Conservation (phyloP, 2,113 vertebrate genomes). For the Junco hyemalis region DNA sequence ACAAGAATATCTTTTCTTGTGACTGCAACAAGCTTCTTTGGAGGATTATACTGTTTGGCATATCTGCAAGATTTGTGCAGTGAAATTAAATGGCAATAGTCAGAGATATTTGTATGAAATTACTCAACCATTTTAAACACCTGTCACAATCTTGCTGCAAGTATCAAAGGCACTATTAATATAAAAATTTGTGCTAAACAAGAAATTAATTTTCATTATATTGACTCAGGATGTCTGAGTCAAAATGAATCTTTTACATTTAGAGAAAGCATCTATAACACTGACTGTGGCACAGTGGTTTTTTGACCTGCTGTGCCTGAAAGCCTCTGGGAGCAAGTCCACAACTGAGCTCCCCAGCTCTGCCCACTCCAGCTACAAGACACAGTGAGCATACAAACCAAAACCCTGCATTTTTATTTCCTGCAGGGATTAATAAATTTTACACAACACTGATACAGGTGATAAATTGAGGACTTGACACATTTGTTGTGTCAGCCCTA, state of each 20-base stretch:
- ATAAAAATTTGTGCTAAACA: not conserved
- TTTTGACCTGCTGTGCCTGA: not conserved
- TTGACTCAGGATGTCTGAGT: not conserved
- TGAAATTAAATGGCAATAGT: not conserved
- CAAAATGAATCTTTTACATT: not conserved
- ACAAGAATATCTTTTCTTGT: not conserved
- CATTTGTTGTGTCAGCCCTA: not conserved
- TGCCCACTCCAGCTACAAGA: not conserved
- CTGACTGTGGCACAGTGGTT: not conserved
- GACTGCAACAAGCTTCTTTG: not conserved
- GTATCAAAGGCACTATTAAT: not conserved
- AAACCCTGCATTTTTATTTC: not conserved
- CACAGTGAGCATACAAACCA: not conserved
- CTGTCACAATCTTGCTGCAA: not conserved
- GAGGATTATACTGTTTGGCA: not conserved
- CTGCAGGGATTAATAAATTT: not conserved
- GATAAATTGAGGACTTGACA: not conserved
- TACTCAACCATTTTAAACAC: not conserved
- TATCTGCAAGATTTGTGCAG: not conserved
- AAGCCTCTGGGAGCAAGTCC: not conserved
- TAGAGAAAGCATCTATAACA: not conserved
- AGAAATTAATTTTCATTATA: not conserved
- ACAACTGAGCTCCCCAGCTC: not conserved
- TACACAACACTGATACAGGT: not conserved
- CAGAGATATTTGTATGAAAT: not conserved